phyloP scores from a whole-genome alignment of 2,113 vertebrate species.

The Sander vitreus region DNA sequence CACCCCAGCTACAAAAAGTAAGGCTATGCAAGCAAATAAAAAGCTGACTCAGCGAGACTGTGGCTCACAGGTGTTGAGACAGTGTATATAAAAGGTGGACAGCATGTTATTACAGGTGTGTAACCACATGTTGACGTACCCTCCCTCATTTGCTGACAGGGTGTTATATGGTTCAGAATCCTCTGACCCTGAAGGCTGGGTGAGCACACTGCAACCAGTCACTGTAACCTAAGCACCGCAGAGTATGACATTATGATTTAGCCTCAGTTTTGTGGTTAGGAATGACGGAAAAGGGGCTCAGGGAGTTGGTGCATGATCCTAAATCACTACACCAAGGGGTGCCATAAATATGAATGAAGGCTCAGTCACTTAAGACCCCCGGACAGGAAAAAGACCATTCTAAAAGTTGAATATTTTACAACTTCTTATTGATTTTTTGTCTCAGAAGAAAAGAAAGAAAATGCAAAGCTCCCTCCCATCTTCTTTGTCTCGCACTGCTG shows the following conservation, averaged over 20 bases:
- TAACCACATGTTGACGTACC: slow-evolving; percentile 63
- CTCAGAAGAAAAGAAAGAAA: slow-evolving; percentile 2
- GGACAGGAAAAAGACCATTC: not conserved
- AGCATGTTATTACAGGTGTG: slow-evolving; percentile 74
- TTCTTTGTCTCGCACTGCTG: not conserved
- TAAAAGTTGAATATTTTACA: slow-evolving; percentile 18
- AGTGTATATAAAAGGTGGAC: slow-evolving; percentile 46
- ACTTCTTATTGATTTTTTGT: slow-evolving; percentile 11
- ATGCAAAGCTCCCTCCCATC: not conserved
- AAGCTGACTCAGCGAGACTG: slow-evolving; percentile 52
- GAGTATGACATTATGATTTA: slow-evolving; percentile 48
- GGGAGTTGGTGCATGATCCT: slow-evolving; percentile 7
- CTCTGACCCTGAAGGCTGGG: slow-evolving; percentile 47
- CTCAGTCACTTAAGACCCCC: not conserved
- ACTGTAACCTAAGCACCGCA: slow-evolving; percentile 35
- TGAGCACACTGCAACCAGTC: slow-evolving; percentile 41
- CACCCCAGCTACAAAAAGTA: slow-evolving; percentile 23
- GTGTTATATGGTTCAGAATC: slow-evolving; percentile 48
- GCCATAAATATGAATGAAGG: slow-evolving; percentile 38
- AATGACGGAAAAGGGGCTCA: slow-evolving; percentile 25
- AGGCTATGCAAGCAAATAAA: slow-evolving; percentile 61
- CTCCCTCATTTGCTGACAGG: slow-evolving; percentile 64
- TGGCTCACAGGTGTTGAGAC: slow-evolving; percentile 63
- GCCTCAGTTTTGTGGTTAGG: slow-evolving; percentile 35
- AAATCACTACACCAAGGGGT: slow-evolving; percentile 30